These are phyloP conservation scores for Unio delphinus DNA, from an alignment of 2,888 invertebrate species.

Conservation along the genomic window DNA sequence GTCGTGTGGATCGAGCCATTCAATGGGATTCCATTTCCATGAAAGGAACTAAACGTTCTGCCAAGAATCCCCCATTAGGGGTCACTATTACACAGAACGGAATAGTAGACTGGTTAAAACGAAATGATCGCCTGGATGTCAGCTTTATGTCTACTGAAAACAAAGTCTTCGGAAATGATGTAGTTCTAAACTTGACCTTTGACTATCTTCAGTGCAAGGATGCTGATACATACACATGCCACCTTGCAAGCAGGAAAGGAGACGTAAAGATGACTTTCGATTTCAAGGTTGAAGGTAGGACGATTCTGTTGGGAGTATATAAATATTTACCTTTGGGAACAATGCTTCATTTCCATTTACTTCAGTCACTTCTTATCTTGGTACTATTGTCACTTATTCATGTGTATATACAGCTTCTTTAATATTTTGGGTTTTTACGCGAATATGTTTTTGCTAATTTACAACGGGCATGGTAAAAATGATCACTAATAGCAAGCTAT, in stretches of 20 bases:
- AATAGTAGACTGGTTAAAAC: constrained; percentile 10
- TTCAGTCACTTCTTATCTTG: too few species aligned
- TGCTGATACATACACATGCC: constrained; percentile 15
- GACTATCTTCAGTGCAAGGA: constrained; percentile 24
- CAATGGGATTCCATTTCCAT: constrained; percentile 20
- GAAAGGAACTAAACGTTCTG: not conserved
- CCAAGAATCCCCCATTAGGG: constrained; percentile 10
- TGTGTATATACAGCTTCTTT: too few species aligned
- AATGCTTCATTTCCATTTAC: too few species aligned
- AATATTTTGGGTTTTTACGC: too few species aligned
- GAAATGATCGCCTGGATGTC: constrained; percentile 17
- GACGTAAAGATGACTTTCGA: too few species aligned
- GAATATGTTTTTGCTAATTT: too few species aligned
- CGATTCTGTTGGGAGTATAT: too few species aligned
- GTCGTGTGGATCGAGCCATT: constrained; percentile 14
- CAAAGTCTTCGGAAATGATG: constrained; percentile 12
- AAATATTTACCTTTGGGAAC: too few species aligned
- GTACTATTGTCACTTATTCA: too few species aligned
- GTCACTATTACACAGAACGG: constrained; percentile 16
- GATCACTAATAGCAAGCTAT: too few species aligned
- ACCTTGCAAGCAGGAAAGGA: not conserved
- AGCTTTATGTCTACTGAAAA: constrained; percentile 9
- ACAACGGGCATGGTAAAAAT: too few species aligned
- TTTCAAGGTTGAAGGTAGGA: too few species aligned
- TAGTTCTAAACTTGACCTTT: constrained; percentile 13